Base-by-base conservation (phyloP, 2,113 vertebrate species). In the Notothenia coriiceps region DNA sequence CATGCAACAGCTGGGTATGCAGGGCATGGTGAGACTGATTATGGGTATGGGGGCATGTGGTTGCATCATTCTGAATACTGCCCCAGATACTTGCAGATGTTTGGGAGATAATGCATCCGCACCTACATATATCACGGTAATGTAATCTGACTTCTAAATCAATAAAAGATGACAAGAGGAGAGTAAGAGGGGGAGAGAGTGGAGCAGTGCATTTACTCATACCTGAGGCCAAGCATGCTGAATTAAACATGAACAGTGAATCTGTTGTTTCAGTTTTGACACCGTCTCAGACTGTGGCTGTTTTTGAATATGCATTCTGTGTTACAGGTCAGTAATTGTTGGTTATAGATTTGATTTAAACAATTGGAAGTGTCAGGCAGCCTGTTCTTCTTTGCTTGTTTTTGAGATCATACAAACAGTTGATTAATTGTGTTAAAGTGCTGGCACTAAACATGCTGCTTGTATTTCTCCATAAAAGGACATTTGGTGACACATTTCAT, bases 121-220 rank as follows among this genome's bases (percentile, higher is more conserved):
- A 66, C 60, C 47, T 50, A 72, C 74, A 77, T 71, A 46, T 64
- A 75, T 86, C 81, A 74, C 56, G 54, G 64, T 69, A 76, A 80
- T 70, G 46, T 72, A 77, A 86, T 74, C 74, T 71, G 52, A 74
- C 77, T 44, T 74, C 65, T 85, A 81, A 89, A 91, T 88, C 83
- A 89, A 85, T 91, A 62, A 79, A 82, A 75, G 18, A 74, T 81
- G 79, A 85, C 50, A 66, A 47, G 64, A 77, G 54, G 33, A 51
- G 61, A 57, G 54, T 64, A 44, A 74, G 66, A 25, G 11, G n/a
- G 22, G 17, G 40, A 43, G 52, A 29, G 55, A 40, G n/a, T 52
- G 68, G 44, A 65, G 64, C 59, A 68, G 64, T 52, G 71, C 61
- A 20, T 86, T 62, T 72, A 49, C 72, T 80, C 72, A 20, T 59